A percentile compares a stretch with the other conserved stretches of the same genome.
phyloP scores from a whole-genome alignment of 2,113 vertebrate species.

The Abramis brama region DNA sequence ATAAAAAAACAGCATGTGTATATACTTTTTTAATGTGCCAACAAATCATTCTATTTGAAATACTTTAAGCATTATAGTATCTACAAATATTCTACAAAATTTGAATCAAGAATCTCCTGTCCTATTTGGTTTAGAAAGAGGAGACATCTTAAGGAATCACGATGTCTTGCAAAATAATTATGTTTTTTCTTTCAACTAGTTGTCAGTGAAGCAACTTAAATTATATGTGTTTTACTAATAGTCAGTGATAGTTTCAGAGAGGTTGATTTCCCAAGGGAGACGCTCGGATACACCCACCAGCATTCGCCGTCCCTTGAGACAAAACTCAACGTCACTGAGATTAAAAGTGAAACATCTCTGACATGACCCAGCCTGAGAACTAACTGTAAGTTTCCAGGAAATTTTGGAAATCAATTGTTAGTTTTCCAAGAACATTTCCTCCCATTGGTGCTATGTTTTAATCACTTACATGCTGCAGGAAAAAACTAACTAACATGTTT shows the following conservation, averaged over 20 bases:
- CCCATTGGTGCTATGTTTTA: slow-evolving; percentile 32
- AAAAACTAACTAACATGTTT: slow-evolving; percentile 20
- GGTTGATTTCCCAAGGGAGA: slow-evolving; percentile 51
- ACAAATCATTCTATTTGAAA: too few species aligned
- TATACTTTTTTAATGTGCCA: not conserved
- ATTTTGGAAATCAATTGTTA: slow-evolving; percentile 17
- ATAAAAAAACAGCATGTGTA: not conserved
- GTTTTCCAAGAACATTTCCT: slow-evolving; percentile 37
- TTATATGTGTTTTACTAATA: slow-evolving; percentile 23
- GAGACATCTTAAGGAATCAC: not conserved
- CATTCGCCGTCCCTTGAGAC: slow-evolving; percentile 15
- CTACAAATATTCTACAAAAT: too few species aligned
- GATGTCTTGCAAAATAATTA: too few species aligned
- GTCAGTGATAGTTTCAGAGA: slow-evolving; percentile 20
- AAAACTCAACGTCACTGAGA: not conserved
- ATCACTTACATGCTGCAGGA: slow-evolving; percentile 22
- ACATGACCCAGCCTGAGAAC: slow-evolving; percentile 24
- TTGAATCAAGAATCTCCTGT: too few species aligned
- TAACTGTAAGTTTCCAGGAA: slow-evolving; percentile 28
- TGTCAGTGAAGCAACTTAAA: slow-evolving; percentile 35
- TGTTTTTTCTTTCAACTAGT: slow-evolving; percentile 7
- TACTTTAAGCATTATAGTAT: too few species aligned
- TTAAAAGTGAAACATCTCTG: slow-evolving; percentile 36
- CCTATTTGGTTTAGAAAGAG: too few species aligned
- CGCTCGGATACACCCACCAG: slow-evolving; percentile 12